These are phyloP conservation scores for Homalodisca vitripennis DNA, from an alignment of 1,140 invertebrate species.

Conservation along the genomic window DNA sequence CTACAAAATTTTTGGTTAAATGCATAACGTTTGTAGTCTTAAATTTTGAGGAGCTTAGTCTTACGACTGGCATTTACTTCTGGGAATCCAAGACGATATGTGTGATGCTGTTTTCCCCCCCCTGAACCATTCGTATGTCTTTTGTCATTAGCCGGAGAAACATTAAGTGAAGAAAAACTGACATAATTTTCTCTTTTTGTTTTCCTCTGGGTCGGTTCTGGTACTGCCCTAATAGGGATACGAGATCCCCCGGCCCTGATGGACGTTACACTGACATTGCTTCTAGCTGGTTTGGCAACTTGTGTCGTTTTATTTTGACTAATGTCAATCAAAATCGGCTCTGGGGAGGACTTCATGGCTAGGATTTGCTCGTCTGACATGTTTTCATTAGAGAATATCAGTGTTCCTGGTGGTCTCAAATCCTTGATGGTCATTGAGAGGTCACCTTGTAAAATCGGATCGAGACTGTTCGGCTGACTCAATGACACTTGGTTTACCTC, in stretches of 20 bases:
- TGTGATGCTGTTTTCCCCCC: constrained; percentile 28
- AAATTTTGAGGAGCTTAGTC: background rate
- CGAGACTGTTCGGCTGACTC: constrained; percentile 31
- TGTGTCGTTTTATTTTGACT: constrained; percentile 22
- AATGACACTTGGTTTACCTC: constrained; percentile 27
- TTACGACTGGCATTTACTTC: constrained; percentile 15
- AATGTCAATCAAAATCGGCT: constrained; percentile 26
- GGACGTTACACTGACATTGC: constrained; percentile 33
- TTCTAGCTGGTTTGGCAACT: constrained; percentile 29
- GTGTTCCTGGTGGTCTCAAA: background rate
- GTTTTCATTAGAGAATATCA: constrained; percentile 33
- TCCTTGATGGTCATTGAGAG: constrained; percentile 22
- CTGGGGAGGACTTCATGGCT: constrained; percentile 35
- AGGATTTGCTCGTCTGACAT: constrained; percentile 40
- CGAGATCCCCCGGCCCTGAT: constrained; percentile 36
- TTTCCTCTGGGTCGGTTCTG: constrained; percentile 33
- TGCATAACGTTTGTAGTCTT: background rate
- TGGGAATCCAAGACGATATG: constrained; percentile 33
- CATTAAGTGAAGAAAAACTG: constrained; percentile 32
- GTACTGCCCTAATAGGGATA: constrained; percentile 35
- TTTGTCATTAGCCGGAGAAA: constrained; percentile 29
- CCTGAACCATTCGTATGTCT: constrained; percentile 27
- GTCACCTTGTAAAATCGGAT: constrained; percentile 23
- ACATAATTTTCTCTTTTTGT: constrained; percentile 27
- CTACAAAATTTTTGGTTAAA: background rate